Base-by-base conservation (phyloP, 2,888 invertebrate species). In the Papilio demoleus region DNA sequence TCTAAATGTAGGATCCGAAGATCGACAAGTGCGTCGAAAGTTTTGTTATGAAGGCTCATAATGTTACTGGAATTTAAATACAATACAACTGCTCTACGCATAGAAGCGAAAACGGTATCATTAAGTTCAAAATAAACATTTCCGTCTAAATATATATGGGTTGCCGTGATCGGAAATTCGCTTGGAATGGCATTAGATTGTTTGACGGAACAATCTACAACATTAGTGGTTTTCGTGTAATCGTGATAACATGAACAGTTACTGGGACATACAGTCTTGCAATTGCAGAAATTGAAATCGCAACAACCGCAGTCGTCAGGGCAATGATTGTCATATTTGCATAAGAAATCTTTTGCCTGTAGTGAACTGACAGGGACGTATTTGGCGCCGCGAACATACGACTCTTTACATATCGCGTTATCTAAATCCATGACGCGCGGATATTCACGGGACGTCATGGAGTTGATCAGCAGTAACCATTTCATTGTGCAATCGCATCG, bases 171-270 rank as follows among this genome's bases (percentile, higher is more conserved):
- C 11, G 99, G 99, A 79, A 99, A 95, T 72, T 96, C 94, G 36
- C 94, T 93, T 5, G 98, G 98, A 75, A 98, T 94, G 77, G 95
- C 94, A 73, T 93, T 93, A 80, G 96, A 94, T 88, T 94, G 93
- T 87, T 96, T 95, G 56, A 95, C 95, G 78, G 97, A 97, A 88
- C 98, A 98, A 88, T 98, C 98, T 67, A 98, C 97, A 65, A 97
- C 97, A 88, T 97, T 98, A 38, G 97, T 97, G 78, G 96, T 95
- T 96, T 98, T 98, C 42, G 96, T 95, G 79, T 97, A 96, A 84
- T 99, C 98, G 88, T 98, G 97, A 93, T 97, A 98, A 87, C 99
- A 99, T 76, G 96, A 96, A 93, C 99, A 99, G 81, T 97, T 97
- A 75, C 94, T 94, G 6, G 99, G 99, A 82, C 99, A 99, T 72